A percentile compares a stretch with the other conserved stretches of the same genome.
phyloP scores from a whole-genome alignment of 2,888 invertebrate species.

The Atethmia centrago region DNA sequence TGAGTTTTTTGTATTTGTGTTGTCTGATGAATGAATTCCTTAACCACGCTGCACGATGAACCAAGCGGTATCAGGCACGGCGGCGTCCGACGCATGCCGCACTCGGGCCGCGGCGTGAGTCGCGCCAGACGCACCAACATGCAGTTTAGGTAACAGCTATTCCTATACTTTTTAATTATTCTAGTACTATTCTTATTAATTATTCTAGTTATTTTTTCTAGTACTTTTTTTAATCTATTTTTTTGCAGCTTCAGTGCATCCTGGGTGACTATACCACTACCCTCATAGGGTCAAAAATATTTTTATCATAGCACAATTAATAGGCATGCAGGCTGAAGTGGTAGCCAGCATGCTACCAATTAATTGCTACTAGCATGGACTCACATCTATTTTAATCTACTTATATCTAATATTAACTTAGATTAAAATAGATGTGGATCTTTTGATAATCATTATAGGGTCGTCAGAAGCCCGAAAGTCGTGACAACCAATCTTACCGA shows the following conservation, averaged over 20 bases:
- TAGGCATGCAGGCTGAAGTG: not conserved
- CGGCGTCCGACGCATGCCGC: constrained; percentile 95
- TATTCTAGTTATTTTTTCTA: not conserved
- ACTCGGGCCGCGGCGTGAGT: constrained; percentile 93
- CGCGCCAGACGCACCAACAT: constrained; percentile 97
- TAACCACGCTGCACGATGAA: constrained; percentile 94
- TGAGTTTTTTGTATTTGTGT: not conserved
- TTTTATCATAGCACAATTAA: not conserved
- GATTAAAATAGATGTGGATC: not conserved
- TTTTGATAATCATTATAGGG: not conserved
- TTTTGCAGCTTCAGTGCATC: not conserved
- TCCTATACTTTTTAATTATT: not conserved
- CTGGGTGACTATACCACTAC: no score
- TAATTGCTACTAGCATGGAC: not conserved
- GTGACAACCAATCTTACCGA: not conserved
- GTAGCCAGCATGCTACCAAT: not conserved
- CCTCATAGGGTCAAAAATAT: not conserved
- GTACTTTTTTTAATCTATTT: not conserved
- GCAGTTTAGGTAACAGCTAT: constrained; percentile 94
- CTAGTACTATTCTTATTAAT: not conserved
- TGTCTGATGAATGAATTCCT: constrained; percentile 74
- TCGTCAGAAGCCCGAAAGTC: not conserved
- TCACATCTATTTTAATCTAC: not conserved
- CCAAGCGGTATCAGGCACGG: constrained; percentile 94
- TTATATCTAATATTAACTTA: not conserved